Evolutionary conservation across 2,888 invertebrate species (phyloP).

Genomic region (Sinelater perroti): DNA sequence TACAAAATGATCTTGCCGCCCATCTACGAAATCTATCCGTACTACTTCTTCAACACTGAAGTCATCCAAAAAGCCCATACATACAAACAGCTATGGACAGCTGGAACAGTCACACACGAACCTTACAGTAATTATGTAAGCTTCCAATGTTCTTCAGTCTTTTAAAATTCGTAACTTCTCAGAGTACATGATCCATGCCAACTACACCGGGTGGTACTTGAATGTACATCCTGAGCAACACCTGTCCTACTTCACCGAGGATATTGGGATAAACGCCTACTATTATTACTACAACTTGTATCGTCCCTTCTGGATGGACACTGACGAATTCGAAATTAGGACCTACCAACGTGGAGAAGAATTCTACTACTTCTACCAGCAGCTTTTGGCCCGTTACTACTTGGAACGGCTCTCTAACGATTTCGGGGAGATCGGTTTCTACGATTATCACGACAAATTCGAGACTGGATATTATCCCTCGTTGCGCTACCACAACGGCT

Average conservation of each 20-base stretch:
- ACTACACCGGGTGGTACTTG: constrained; percentile 68
- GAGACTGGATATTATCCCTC: constrained; percentile 71
- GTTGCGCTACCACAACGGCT: constrained; percentile 70
- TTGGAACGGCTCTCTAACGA: constrained; percentile 78
- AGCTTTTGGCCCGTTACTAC: constrained; percentile 76
- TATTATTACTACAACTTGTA: constrained; percentile 71
- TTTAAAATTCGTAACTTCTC: too few species aligned
- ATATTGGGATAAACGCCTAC: constrained; percentile 72
- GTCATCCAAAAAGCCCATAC: constrained; percentile 72
- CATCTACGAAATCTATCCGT: constrained; percentile 77
- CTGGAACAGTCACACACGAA: not conserved
- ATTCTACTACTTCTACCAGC: constrained; percentile 73
- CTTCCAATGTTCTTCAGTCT: too few species aligned
- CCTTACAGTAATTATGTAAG: too few species aligned
- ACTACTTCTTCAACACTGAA: constrained; percentile 74
- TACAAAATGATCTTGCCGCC: constrained; percentile 74
- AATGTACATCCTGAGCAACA: constrained; percentile 65
- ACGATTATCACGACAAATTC: constrained; percentile 64
- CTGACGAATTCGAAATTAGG: constrained; percentile 62
- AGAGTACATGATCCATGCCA: constrained; percentile 67
- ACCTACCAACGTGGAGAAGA: constrained; percentile 71
- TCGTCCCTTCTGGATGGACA: constrained; percentile 72
- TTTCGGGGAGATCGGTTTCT: constrained; percentile 70
- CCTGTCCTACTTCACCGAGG: constrained; percentile 77
- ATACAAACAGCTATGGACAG: constrained; percentile 64